These are phyloP conservation scores for Sylvilagus bachmani DNA, from an alignment of 2,113 vertebrate genomes.

Conservation along the genomic window DNA sequence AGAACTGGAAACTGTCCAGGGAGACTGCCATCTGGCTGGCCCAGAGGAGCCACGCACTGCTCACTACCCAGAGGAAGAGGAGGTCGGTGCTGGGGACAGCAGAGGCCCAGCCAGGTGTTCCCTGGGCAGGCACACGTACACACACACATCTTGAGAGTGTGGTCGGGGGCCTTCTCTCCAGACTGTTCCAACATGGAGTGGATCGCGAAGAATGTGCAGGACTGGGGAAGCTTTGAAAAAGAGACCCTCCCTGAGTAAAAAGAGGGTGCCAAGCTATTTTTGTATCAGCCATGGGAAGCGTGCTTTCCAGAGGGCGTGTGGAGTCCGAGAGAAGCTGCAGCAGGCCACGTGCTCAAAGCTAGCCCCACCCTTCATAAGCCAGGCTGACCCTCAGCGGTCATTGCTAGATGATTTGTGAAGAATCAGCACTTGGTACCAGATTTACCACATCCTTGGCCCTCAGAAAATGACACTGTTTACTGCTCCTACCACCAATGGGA, in stretches of 20 bases:
- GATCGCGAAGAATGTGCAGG: constrained; percentile 45
- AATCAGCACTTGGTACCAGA: neutral
- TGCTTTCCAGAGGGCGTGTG: constrained; percentile 83
- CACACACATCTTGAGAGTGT: constrained; percentile 53
- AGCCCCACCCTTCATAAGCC: neutral
- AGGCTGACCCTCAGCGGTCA: constrained; percentile 66
- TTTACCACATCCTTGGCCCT: neutral
- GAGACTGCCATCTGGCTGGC: constrained; percentile 56
- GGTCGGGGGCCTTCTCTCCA: constrained; percentile 72
- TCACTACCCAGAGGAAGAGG: constrained; percentile 56
- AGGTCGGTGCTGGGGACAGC: neutral
- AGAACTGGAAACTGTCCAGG: constrained; percentile 28
- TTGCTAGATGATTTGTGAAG: constrained; percentile 78
- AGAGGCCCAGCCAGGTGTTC: neutral
- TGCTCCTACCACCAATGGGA: constrained; percentile 19
- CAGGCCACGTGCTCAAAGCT: neutral
- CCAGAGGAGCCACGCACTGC: neutral
- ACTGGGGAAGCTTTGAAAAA: constrained; percentile 77
- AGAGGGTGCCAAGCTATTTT: constrained; percentile 89
- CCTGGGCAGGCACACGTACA: neutral
- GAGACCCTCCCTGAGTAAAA: constrained; percentile 83
- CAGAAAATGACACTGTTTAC: constrained; percentile 71
- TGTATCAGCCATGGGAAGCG: constrained; percentile 87
- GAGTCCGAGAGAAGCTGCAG: neutral
- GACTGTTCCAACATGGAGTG: constrained; percentile 61